Percentiles rank a stretch among this genome's conserved stretches.
Evolutionary conservation across 1,140 invertebrate genomes (phyloP).

Genomic region (Drosophila leontia): DNA sequence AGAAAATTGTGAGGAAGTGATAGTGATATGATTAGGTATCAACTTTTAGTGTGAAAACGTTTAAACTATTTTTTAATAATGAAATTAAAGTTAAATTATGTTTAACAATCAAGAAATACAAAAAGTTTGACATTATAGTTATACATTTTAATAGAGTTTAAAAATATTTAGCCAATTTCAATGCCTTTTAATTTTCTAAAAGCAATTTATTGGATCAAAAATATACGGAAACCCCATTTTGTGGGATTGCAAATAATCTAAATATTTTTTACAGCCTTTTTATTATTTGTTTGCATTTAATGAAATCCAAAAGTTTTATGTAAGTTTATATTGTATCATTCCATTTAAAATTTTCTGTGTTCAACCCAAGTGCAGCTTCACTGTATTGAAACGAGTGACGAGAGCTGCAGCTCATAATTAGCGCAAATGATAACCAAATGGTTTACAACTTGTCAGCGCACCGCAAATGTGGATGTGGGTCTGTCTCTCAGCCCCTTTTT

Average conservation of each 20-base stretch:
- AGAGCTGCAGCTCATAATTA: constrained; percentile 60
- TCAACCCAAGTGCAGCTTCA: not conserved
- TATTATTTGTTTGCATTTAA: not conserved
- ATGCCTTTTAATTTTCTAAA: not conserved
- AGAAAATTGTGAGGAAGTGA: not conserved
- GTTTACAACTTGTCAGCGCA: constrained; percentile 59
- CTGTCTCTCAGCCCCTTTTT: constrained; percentile 3
- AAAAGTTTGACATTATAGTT: too few species aligned
- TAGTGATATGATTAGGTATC: not conserved
- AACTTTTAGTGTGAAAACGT: too few species aligned
- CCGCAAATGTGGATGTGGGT: constrained; percentile 36
- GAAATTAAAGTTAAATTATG: not conserved
- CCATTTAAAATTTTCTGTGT: not conserved
- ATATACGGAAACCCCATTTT: not conserved
- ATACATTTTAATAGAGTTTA: not conserved
- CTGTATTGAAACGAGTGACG: constrained; percentile 12
- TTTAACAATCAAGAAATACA: too few species aligned
- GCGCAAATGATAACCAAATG: constrained; percentile 68
- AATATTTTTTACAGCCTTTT: too few species aligned
- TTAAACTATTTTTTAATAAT: not conserved
- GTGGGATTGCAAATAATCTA: not conserved
- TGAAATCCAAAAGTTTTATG: not conserved
- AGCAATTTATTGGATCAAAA: too few species aligned
- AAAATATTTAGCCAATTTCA: not conserved
- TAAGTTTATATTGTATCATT: not conserved